These are phyloP conservation scores for Centropyge bicolor DNA, from an alignment of 2,797 vertebrate species.

Conservation along the genomic window DNA sequence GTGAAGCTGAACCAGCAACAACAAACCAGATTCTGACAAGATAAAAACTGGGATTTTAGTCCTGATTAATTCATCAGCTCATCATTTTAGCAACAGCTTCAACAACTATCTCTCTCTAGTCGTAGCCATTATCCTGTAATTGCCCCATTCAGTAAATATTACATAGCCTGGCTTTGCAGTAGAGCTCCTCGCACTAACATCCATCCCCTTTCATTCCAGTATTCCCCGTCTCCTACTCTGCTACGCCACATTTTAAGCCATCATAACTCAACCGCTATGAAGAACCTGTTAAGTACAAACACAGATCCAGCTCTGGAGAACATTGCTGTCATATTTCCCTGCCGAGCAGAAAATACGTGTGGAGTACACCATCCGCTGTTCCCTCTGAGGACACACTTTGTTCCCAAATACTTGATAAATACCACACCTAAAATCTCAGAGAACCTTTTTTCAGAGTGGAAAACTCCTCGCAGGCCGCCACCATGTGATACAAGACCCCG, in stretches of 20 bases:
- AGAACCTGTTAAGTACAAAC: slow-evolving; percentile 49
- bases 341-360: slow-evolving; percentile 29
- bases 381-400: slow-evolving; percentile 28
- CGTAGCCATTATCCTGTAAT: background rate
- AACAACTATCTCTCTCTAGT: no score
- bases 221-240: background rate
- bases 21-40: background rate
- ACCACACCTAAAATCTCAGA: slow-evolving; percentile 29
- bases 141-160: background rate
- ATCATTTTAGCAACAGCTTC: no score
- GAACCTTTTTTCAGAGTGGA: slow-evolving; percentile 47
- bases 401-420: slow-evolving; percentile 40
- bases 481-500: slow-evolving; percentile 45
- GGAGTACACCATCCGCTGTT: slow-evolving; percentile 17
- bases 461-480: slow-evolving; percentile 47
- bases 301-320: slow-evolving; percentile 26
- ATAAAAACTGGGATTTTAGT: background rate
- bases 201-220: slow-evolving; percentile 1
- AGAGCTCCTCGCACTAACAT: slow-evolving; percentile 2
- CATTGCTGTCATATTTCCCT: slow-evolving; percentile 36
- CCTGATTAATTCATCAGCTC: no score
- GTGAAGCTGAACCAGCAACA: background rate
- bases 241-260: background rate
- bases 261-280: slow-evolving; percentile 16
- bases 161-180: background rate